Evolutionary conservation across 2,888 invertebrate species (phyloP).

Genomic region (Chymomyza fuscimana): DNA sequence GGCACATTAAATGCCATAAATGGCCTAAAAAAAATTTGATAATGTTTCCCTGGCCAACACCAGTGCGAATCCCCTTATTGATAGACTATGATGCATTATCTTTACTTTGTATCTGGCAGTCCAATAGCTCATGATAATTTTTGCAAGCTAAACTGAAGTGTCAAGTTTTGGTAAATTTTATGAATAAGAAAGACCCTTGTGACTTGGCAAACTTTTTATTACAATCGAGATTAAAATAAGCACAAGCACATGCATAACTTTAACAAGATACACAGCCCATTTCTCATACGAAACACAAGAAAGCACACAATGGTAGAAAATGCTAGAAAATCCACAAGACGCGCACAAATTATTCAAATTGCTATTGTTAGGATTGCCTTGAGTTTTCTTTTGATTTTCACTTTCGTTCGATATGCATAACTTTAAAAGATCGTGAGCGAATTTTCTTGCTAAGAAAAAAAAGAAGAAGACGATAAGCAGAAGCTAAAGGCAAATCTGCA

Average conservation of each 20-base stretch:
- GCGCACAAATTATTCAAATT: constrained; percentile 67
- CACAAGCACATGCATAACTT: background rate
- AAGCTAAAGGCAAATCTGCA: background rate
- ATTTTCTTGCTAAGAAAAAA: constrained; percentile 39
- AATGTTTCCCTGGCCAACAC: too few relatives aligned
- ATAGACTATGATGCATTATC: too few relatives aligned
- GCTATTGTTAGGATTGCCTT: constrained; percentile 58
- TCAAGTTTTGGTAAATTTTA: too few relatives aligned
- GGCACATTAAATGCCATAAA: too few relatives aligned
- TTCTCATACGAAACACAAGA: background rate
- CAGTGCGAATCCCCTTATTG: too few relatives aligned
- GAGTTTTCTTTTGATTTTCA: constrained; percentile 62
- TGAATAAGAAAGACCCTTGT: too few relatives aligned
- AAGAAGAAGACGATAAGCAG: background rate
- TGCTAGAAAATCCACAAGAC: constrained; percentile 6
- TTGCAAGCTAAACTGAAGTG: too few relatives aligned
- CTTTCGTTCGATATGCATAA: constrained; percentile 40
- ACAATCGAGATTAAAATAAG: background rate
- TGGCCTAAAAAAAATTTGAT: too few relatives aligned
- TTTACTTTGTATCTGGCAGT: too few relatives aligned
- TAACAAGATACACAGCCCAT: background rate
- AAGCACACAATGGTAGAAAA: background rate
- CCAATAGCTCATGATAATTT: too few relatives aligned
- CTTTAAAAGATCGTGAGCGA: constrained; percentile 53
- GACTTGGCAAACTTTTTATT: background rate